phyloP scores from a whole-genome alignment of 2,113 vertebrate species.

The Pithys albifrons region DNA sequence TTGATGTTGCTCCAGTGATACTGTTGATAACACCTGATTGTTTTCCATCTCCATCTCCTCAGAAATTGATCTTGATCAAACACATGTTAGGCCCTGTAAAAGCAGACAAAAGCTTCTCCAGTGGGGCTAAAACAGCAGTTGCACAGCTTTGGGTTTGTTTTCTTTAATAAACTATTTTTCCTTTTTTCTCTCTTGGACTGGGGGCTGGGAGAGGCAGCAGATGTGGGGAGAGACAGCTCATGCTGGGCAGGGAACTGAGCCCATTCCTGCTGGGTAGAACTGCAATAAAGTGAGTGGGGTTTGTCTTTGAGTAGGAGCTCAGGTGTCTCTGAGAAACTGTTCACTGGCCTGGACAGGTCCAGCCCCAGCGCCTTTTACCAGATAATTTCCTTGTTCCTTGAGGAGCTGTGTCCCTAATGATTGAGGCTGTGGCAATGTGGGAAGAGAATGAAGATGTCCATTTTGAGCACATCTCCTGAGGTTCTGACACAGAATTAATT shows the following conservation, averaged over 20 bases:
- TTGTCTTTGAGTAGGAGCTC: neutral
- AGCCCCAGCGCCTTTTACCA: neutral
- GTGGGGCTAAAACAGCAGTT: slow-evolving; percentile 19
- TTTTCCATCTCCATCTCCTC: slow-evolving; percentile 48
- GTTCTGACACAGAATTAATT: neutral
- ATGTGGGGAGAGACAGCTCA: neutral
- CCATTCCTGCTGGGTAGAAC: neutral
- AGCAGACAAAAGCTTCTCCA: slow-evolving; percentile 34
- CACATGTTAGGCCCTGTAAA: slow-evolving; percentile 31
- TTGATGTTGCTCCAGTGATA: slow-evolving; percentile 47
- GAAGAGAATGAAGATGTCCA: neutral
- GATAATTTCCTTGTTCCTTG: neutral
- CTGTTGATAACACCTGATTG: slow-evolving; percentile 46
- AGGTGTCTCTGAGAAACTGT: neutral
- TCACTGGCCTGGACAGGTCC: neutral
- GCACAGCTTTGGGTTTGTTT: slow-evolving; percentile 43
- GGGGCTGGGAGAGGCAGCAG: neutral
- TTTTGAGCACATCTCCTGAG: neutral
- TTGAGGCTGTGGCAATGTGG: neutral
- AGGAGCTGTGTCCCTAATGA: neutral
- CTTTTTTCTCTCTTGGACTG: neutral
- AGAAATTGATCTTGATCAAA: slow-evolving; percentile 56
- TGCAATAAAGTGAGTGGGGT: neutral
- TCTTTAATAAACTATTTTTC: slow-evolving; percentile 28
- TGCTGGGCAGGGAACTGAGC: neutral